These are phyloP conservation scores for Danio kyathit DNA, from an alignment of 2,797 vertebrate genomes.

Conservation along the genomic window DNA sequence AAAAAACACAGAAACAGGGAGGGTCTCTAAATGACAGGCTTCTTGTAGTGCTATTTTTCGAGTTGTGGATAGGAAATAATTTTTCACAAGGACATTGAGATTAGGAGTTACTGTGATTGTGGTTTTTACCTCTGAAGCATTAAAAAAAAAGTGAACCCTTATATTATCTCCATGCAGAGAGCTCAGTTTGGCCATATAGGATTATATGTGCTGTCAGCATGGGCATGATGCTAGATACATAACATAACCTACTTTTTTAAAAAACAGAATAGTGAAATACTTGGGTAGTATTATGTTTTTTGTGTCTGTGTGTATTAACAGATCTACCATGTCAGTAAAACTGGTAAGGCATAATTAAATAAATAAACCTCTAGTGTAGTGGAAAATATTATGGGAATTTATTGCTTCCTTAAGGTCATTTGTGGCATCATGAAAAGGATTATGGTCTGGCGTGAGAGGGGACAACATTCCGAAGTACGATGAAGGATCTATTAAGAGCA, in stretches of 20 bases:
- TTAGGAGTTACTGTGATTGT: background rate
- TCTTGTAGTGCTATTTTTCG: background rate
- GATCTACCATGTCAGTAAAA: slow-evolving; percentile 52
- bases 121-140: background rate
- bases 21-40: slow-evolving; percentile 10
- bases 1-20: background rate
- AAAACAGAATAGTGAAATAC: background rate
- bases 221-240: background rate
- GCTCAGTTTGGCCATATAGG: slow-evolving; percentile 8
- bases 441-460: slow-evolving; percentile 43
- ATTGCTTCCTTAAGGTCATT: slow-evolving; percentile 65
- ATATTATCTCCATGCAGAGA: slow-evolving; percentile 15
- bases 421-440: slow-evolving; percentile 58
- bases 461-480: slow-evolving; percentile 35
- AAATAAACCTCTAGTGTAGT: slow-evolving; percentile 58
- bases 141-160: slow-evolving; percentile 6
- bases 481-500: slow-evolving; percentile 47
- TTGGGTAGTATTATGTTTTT: background rate
- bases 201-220: slow-evolving; percentile 11
- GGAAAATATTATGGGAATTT: slow-evolving; percentile 70
- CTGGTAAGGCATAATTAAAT: slow-evolving; percentile 53
- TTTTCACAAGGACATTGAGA: slow-evolving; percentile 3
- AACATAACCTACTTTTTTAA: slow-evolving; percentile 7
- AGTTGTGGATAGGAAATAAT: background rate
- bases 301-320: background rate